Conservation (phyloP, 2,888 invertebrate genomes). For the Yponomeuta plumbellus region DNA sequence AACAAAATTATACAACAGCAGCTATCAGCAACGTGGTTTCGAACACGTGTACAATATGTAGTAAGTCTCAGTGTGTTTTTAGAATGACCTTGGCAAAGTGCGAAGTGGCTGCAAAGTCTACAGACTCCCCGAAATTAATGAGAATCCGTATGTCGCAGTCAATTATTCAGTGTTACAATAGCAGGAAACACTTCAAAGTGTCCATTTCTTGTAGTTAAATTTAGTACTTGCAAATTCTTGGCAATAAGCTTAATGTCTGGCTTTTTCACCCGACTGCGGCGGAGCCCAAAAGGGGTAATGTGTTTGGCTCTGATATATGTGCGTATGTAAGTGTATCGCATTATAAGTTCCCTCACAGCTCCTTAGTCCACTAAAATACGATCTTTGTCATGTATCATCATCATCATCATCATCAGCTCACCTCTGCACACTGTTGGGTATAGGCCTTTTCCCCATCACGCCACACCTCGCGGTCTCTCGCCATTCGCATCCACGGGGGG, state of each 20-base stretch:
- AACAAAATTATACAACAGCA: neutral
- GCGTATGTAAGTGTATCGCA: too few relatives aligned
- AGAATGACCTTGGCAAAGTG: neutral
- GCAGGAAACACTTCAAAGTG: neutral
- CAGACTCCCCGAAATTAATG: neutral
- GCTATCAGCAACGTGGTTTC: neutral
- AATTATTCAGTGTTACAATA: neutral
- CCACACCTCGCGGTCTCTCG: too few relatives aligned
- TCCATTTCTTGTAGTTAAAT: neutral
- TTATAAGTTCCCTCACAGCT: too few relatives aligned
- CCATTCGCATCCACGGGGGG: too few relatives aligned
- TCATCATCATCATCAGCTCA: too few relatives aligned
- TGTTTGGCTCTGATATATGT: too few relatives aligned
- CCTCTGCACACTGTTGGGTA: too few relatives aligned
- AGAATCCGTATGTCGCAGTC: neutral
- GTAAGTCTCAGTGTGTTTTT: neutral
- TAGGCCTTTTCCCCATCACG: too few relatives aligned
- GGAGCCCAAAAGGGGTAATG: too few relatives aligned
- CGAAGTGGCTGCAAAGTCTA: neutral
- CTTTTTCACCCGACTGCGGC: too few relatives aligned
- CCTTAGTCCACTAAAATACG: too few relatives aligned
- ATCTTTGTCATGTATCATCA: too few relatives aligned
- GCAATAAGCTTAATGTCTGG: neutral
- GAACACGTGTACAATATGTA: neutral
- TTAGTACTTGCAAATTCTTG: neutral